A percentile compares a stretch with the other conserved stretches of the same genome.
phyloP scores from a whole-genome alignment of 1,140 invertebrate genomes.

The Drosophila ogumai region DNA sequence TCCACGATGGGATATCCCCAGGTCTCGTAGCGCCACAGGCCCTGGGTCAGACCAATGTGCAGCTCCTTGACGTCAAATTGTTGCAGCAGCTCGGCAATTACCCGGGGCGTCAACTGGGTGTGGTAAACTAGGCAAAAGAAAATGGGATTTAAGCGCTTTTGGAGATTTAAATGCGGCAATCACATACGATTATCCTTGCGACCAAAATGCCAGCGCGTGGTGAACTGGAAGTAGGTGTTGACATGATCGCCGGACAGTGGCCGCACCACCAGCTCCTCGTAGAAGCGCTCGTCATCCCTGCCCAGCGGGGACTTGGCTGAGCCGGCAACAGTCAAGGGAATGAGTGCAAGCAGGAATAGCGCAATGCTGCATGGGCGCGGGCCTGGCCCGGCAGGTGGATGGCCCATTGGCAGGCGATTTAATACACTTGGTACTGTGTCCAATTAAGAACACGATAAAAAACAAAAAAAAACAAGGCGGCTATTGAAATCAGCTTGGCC shows the following conservation, averaged over 20 bases:
- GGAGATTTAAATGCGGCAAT: not conserved
- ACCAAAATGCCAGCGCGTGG: slow-evolving; percentile 89
- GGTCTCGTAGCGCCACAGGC: slow-evolving; percentile 95
- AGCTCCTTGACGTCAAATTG: slow-evolving; percentile 95
- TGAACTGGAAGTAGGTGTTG: slow-evolving; percentile 94
- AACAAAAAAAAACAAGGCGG: not conserved
- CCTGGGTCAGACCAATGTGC: slow-evolving; percentile 96
- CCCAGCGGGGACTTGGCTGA: slow-evolving; percentile 1
- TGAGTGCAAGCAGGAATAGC: slow-evolving; percentile 15
- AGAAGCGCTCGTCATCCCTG: slow-evolving; percentile 87
- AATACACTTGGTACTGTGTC: not conserved
- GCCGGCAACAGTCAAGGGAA: slow-evolving; percentile 7
- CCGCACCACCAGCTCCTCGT: slow-evolving; percentile 93
- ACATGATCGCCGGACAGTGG: slow-evolving; percentile 91
- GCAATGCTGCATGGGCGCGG: not conserved
- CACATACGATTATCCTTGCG: slow-evolving; percentile 87
- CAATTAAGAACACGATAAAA: not conserved
- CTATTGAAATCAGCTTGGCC: not conserved
- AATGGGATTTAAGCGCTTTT: not conserved
- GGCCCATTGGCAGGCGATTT: not conserved
- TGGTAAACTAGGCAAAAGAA: slow-evolving; percentile 88
- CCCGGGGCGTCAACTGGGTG: slow-evolving; percentile 94
- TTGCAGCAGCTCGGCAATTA: slow-evolving; percentile 95
- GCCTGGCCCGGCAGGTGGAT: not conserved
- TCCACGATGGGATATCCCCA: slow-evolving; percentile 96